A percentile compares a stretch with the other conserved stretches of the same genome.
These are phyloP conservation scores for Microctenopoma steveboyesi DNA, from an alignment of 2,797 vertebrate species.

Conservation along the genomic window DNA sequence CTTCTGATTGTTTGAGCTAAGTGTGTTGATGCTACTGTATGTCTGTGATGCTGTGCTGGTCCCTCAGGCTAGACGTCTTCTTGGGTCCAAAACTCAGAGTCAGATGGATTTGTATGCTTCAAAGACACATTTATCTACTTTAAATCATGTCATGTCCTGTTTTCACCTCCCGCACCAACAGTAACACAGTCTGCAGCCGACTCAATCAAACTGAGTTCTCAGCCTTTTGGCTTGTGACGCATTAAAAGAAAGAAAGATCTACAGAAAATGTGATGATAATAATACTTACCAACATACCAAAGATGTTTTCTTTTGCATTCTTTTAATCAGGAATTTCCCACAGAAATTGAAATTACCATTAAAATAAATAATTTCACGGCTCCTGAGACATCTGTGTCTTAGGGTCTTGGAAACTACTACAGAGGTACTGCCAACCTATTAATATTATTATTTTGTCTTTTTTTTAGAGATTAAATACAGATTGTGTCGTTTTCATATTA, in stretches of 20 bases:
- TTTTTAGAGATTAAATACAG: background rate
- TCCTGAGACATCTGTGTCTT: background rate
- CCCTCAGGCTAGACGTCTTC: background rate
- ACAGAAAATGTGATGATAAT: background rate
- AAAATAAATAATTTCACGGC: background rate
- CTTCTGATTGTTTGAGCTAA: slow-evolving; percentile 63
- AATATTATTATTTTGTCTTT: background rate
- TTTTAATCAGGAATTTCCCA: background rate
- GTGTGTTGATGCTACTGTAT: slow-evolving; percentile 4
- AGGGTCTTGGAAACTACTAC: slow-evolving; percentile 21
- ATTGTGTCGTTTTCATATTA: slow-evolving; percentile 41
- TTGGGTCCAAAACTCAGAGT: background rate
- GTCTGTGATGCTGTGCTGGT: slow-evolving; percentile 19
- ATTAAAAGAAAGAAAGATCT: background rate
- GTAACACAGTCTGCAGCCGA: background rate
- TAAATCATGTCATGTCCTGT: too few relatives aligned
- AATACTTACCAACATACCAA: slow-evolving; percentile 33
- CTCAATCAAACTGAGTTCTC: background rate
- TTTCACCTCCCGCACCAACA: background rate
- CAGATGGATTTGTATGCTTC: too few relatives aligned
- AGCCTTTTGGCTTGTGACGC: background rate
- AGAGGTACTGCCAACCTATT: slow-evolving; percentile 13
- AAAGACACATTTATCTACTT: too few relatives aligned
- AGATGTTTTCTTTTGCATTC: slow-evolving; percentile 29
- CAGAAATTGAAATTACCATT: background rate